A percentile compares a stretch with the other conserved stretches of the same genome.
Evolutionary conservation across 2,888 invertebrate species (phyloP).

Genomic region (Mellilla xanthometata): DNA sequence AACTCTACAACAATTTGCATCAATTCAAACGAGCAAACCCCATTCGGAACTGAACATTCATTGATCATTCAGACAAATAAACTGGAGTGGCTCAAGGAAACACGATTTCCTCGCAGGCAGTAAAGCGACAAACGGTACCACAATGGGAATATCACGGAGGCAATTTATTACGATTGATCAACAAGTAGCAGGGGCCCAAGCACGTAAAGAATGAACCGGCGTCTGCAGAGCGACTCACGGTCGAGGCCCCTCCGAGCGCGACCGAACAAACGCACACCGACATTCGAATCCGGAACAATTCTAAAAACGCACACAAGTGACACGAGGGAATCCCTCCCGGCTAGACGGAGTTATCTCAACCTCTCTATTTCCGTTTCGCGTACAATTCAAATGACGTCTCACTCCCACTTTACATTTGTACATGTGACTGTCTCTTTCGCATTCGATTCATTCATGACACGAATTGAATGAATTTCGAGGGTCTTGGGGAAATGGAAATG

Average conservation of each 20-base stretch:
- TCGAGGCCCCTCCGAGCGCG: no score
- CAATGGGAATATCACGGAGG: slow-evolving; percentile 80
- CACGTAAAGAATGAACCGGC: slow-evolving; percentile 66
- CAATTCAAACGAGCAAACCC: background rate
- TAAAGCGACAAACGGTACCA: slow-evolving; percentile 79
- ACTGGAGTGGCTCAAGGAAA: slow-evolving; percentile 70
- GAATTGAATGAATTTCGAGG: slow-evolving; percentile 72
- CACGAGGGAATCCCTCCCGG: slow-evolving; percentile 81
- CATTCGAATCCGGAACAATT: slow-evolving; percentile 70
- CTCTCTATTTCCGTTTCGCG: slow-evolving; percentile 81
- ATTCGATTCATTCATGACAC: slow-evolving; percentile 78
- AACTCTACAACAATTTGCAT: background rate
- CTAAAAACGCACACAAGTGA: slow-evolving; percentile 80
- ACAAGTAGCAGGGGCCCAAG: slow-evolving; percentile 76
- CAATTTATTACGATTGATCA: slow-evolving; percentile 82
- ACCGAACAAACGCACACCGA: slow-evolving; percentile 56
- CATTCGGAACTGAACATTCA: slow-evolving; percentile 31
- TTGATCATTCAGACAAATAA: slow-evolving; percentile 61
- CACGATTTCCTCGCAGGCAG: slow-evolving; percentile 77
- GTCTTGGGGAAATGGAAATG: slow-evolving; percentile 11
- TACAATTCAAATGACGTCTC: slow-evolving; percentile 77
- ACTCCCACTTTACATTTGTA: slow-evolving; percentile 44
- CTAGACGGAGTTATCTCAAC: slow-evolving; percentile 81
- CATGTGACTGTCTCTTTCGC: slow-evolving; percentile 65
- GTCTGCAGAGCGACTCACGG: no score